These are phyloP conservation scores for Aphelenchoides fujianensis DNA, from an alignment of 1,140 invertebrate genomes.

Conservation along the genomic window DNA sequence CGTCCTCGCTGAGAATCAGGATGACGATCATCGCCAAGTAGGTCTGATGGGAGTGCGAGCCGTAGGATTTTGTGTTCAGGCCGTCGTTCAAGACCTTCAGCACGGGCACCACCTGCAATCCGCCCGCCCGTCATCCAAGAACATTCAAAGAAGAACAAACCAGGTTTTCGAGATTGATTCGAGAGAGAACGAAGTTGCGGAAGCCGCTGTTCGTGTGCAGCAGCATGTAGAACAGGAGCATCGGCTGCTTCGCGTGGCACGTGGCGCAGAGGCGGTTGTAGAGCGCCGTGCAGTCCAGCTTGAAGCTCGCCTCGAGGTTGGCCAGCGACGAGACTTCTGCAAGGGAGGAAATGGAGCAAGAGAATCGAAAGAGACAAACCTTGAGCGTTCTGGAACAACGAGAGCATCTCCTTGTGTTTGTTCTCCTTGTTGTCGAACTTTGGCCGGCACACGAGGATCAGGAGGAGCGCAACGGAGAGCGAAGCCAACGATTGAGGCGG, in stretches of 20 bases:
- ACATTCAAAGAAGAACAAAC: conserved; percentile 67
- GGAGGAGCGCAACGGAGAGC: conserved; percentile 69
- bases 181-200: conserved; percentile 79
- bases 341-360: not conserved
- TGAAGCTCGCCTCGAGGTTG: conserved; percentile 69
- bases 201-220: conserved; percentile 84
- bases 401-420: conserved; percentile 79
- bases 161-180: conserved; percentile 81
- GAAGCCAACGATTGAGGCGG: conserved; percentile 46
- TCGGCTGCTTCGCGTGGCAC: conserved; percentile 76
- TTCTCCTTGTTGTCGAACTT: conserved; percentile 66
- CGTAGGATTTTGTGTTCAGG: conserved; percentile 16
- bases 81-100: conserved; percentile 79
- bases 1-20: conserved; percentile 92
- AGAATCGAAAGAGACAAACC: conserved; percentile 29
- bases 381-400: conserved; percentile 75
- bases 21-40: conserved; percentile 98
- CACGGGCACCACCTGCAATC: conserved; percentile 82
- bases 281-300: conserved; percentile 76
- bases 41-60: conserved; percentile 75
- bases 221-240: conserved; percentile 85
- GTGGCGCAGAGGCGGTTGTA: conserved; percentile 75
- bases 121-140: conserved; percentile 4
- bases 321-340: conserved; percentile 64
- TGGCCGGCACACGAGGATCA: conserved; percentile 87